A percentile compares a stretch with the other conserved stretches of the same genome.
phyloP scores from a whole-genome alignment of 2,113 vertebrate species.

The Brachionichthys hirsutus region DNA sequence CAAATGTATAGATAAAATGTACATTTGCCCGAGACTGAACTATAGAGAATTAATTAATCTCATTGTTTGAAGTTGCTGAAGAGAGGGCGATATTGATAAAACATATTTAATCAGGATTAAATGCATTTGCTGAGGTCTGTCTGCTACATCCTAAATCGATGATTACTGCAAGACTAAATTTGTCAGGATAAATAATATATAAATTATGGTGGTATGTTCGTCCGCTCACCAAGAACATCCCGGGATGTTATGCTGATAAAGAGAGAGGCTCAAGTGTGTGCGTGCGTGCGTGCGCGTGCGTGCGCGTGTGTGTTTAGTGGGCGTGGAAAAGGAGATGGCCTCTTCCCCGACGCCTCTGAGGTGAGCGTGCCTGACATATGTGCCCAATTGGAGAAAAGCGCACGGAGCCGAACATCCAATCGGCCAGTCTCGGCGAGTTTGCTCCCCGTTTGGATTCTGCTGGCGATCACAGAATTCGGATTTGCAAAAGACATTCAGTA shows the following conservation, averaged over 20 bases:
- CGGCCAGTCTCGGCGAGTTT: slow-evolving; percentile 15
- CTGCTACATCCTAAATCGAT: too few species aligned
- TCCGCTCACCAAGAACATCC: slow-evolving; percentile 24
- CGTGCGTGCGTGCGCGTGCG: slow-evolving; percentile 11
- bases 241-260: slow-evolving; percentile 3
- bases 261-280: not conserved
- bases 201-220: slow-evolving; percentile 1
- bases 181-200: slow-evolving; percentile 5
- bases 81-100: not conserved
- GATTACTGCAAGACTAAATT: slow-evolving; percentile 3
- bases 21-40: not conserved
- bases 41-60: not conserved
- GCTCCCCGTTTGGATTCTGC: slow-evolving; percentile 18
- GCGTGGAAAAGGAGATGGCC: slow-evolving; percentile 59
- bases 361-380: slow-evolving; percentile 42
- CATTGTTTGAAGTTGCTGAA: not conserved
- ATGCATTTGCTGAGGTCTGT: too few species aligned
- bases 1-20: slow-evolving; percentile 25
- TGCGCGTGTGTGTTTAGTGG: slow-evolving; percentile 37
- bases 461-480: not conserved
- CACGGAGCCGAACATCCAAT: slow-evolving; percentile 34
- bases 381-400: slow-evolving; percentile 30
- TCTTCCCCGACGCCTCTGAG: slow-evolving; percentile 37
- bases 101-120: not conserved
- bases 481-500: not conserved